phyloP scores from a whole-genome alignment of 2,888 invertebrate genomes.

The Pristionchus maxplancki region DNA sequence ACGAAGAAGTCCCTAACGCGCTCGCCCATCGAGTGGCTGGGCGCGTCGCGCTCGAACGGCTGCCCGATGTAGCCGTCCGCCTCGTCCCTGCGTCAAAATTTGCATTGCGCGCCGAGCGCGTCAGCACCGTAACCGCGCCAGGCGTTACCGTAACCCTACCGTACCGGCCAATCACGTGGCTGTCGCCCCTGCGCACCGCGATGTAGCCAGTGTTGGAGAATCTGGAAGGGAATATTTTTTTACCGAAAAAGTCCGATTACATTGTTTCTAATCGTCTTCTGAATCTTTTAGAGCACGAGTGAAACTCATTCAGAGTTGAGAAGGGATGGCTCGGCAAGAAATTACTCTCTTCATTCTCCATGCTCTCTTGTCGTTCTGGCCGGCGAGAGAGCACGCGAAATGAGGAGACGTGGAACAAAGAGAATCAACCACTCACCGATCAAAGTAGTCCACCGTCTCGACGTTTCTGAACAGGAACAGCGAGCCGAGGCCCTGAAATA shows the following conservation, averaged over 20 bases:
- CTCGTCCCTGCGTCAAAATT: slow-evolving; percentile 53
- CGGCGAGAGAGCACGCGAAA: too few species aligned
- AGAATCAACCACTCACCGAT: slow-evolving; percentile 43
- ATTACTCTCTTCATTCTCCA: too few species aligned
- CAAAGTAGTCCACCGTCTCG: slow-evolving; percentile 62
- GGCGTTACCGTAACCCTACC: background rate
- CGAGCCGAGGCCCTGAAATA: slow-evolving; percentile 66
- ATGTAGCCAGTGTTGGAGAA: slow-evolving; percentile 66
- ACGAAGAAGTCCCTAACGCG: slow-evolving; percentile 64
- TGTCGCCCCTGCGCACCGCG: slow-evolving; percentile 54
- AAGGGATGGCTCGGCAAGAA: too few species aligned
- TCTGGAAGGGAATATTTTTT: slow-evolving; percentile 18
- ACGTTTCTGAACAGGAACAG: slow-evolving; percentile 64
- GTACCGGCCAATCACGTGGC: slow-evolving; percentile 56
- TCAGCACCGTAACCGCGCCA: slow-evolving; percentile 51
- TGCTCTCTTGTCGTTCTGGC: too few species aligned
- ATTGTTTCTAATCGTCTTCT: background rate
- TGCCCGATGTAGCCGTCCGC: slow-evolving; percentile 66
- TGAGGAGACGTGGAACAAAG: too few species aligned
- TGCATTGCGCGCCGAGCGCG: background rate
- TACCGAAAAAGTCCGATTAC: background rate
- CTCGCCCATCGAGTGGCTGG: slow-evolving; percentile 52
- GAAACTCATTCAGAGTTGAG: too few species aligned
- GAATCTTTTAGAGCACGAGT: background rate
- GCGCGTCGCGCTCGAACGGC: slow-evolving; percentile 60